phyloP scores from a whole-genome alignment of 2,113 vertebrate species.

The Ictalurus furcatus region DNA sequence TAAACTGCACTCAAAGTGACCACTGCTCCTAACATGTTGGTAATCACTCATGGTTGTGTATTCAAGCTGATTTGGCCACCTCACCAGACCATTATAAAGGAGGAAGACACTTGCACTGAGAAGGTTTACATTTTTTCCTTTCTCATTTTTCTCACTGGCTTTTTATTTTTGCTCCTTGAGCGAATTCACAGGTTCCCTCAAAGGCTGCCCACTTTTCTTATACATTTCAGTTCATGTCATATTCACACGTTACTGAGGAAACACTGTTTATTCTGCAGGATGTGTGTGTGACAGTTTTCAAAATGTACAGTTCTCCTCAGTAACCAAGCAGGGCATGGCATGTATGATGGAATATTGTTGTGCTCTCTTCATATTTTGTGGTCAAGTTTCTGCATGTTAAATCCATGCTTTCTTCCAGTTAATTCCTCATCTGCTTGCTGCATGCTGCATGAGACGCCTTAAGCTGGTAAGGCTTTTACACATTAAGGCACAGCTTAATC shows the following conservation, averaged over 20 bases:
- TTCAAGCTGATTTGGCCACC: slow-evolving; percentile 68
- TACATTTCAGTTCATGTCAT: slow-evolving; percentile 21
- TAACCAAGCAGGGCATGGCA: slow-evolving; percentile 43
- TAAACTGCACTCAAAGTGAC: slow-evolving; percentile 10
- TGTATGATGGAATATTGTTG: slow-evolving; percentile 45
- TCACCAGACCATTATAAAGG: slow-evolving; percentile 63
- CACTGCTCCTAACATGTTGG: slow-evolving; percentile 48
- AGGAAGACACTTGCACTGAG: slow-evolving; percentile 70
- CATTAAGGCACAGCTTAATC: slow-evolving; percentile 22
- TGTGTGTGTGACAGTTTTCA: neutral
- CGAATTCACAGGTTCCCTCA: slow-evolving; percentile 42
- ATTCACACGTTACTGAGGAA: slow-evolving; percentile 57
- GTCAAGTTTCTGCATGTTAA: slow-evolving; percentile 73
- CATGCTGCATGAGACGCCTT: slow-evolving; percentile 91
- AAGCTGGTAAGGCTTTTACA: slow-evolving; percentile 83
- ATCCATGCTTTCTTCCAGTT: slow-evolving; percentile 96
- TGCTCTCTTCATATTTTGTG: slow-evolving; percentile 56
- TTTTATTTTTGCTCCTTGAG: slow-evolving; percentile 37
- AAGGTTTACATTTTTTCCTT: slow-evolving; percentile 61
- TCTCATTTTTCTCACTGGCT: slow-evolving; percentile 48
- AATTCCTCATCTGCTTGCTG: slow-evolving; percentile 90
- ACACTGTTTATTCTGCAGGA: neutral
- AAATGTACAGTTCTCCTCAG: slow-evolving; percentile 48
- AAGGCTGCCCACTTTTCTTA: slow-evolving; percentile 32
- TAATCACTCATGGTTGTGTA: slow-evolving; percentile 67